Base-by-base conservation (phyloP, 2,113 vertebrate species). In the Cyanistes caeruleus region DNA sequence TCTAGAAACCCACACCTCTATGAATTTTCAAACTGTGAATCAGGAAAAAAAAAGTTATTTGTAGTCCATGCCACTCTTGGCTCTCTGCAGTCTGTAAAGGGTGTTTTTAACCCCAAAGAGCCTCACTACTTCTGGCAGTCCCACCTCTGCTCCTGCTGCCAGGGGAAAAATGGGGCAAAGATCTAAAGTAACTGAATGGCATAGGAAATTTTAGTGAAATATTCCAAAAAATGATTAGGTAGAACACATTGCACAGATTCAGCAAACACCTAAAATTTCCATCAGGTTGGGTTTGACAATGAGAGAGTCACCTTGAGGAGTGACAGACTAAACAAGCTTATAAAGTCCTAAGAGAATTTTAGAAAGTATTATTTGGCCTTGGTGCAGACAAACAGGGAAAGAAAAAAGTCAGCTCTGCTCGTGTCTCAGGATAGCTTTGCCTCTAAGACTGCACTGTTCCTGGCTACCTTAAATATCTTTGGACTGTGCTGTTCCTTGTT, bases 31-130 rank as follows among this genome's bases (percentile, higher is more conserved):
- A 79, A 82, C 18, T 72, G 20, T 74, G 60, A 55, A 90, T 33
- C 5, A 23, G 22, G 2, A 21, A 62, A 31, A 72, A 30, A 12
- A 39, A 7, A 1, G 16, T 27, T 0, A 5, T 82, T 60, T 30
- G 11, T n/a, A 58, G n/a, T 28, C 73, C 20, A 11, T 51, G n/a
- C 1, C 10, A 22, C 7, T 7, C 46, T 60, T 48, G 31, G 37
- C 27, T 48, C 18, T 15, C 4, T 30, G 35, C 37, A 84, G 11
- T 15, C 41, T 87, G 12, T 46, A 65, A 81, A 86, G 13, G 16
- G 31, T 84, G 24, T 46, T 83, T 86, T 62, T 37, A 70, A 58
- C 5, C 8, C 51, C 8, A 2, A 39, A 87, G 51, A 81, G 25
- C 17, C 9, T 84, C 18, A 43, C 20, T 55, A 25, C 19, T 67